Evolutionary conservation across 2,797 vertebrate genomes (phyloP), one percentile per base, ranked within the genome.

Genomic region (Enteromius paludinosus): DNA sequence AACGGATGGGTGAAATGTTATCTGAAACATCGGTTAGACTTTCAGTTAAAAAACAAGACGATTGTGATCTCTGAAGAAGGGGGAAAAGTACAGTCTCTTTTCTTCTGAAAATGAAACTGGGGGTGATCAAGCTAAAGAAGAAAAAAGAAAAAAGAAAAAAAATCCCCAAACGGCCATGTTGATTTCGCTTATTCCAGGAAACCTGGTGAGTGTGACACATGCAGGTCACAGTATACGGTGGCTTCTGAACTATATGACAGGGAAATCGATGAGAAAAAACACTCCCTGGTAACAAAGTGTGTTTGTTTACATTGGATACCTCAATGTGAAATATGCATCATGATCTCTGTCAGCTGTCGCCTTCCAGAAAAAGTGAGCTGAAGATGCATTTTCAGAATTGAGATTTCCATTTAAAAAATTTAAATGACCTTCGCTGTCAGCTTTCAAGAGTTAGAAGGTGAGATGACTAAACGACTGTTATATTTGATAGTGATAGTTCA

Each of bases 31-130:
- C 76, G 18, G 69, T 84, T 75, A 76, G 33, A 84, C 78, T 82
- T 88, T 86, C 87, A 83, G 73, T 81, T 79, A 65, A 85, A 73
- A 82, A 79, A 68, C 69, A 84, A 84, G 64, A 66, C 2, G 70
- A 83, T 83, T 87, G 64, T 83, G 38, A 82, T 85, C 83, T 87
- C 54, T 83, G 68, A 86, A 73, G 75, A 88, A 65, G 82, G 82
- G 86, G 84, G 75, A 89, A 87, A 91, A 66, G 79, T 85, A 86
- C 89, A 92, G 91, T 90, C 87, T 4, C 72, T 89, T 90, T 92
- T 93, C 79, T n/a, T 89, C 84, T 90, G 94, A 95, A 93, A 95
- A 88, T 93, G 94, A 95, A 95, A 95, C 94, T 87, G 84, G 88
- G 84, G 90, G 87, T 89, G 85, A 90, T 89, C 87, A 83, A 72